These are phyloP conservation scores for Cerastis rubricosa DNA, from an alignment of 2,888 invertebrate species.

Conservation along the genomic window DNA sequence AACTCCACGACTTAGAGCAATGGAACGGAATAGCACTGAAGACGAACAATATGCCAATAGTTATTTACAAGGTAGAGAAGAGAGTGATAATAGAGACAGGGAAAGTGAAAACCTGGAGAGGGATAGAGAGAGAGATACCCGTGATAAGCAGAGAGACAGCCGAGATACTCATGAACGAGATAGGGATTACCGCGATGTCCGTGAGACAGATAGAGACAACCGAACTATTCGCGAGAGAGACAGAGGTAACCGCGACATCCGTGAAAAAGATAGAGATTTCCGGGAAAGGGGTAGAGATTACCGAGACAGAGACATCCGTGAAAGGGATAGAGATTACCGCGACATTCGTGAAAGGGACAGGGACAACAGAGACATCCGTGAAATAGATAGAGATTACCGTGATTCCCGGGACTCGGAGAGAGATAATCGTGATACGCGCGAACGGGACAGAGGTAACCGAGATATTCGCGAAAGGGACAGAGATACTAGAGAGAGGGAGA, in stretches of 20 bases:
- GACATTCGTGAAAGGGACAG: conserved; percentile 56
- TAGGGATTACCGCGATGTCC: conserved; percentile 34
- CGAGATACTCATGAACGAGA: conserved; percentile 49
- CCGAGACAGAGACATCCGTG: conserved; percentile 67
- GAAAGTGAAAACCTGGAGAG: conserved; percentile 32
- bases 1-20: conserved; percentile 78
- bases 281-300: conserved; percentile 36
- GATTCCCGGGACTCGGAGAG: conserved; percentile 56
- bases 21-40: conserved; percentile 79
- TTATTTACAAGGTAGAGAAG: conserved; percentile 79
- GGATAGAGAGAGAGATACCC: conserved; percentile 55
- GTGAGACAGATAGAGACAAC: conserved; percentile 55
- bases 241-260: conserved; percentile 59
- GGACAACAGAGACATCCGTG: conserved; percentile 48
- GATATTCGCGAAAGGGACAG: conserved; percentile 72
- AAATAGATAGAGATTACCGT: conserved; percentile 39
- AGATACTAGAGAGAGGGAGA: conserved; percentile 72
- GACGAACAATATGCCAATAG: conserved; percentile 86
- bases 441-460: conserved; percentile 64
- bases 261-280: conserved; percentile 50
- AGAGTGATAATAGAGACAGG: conserved; percentile 70
- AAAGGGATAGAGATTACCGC: conserved; percentile 71
- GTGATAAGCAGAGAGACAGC: conserved; percentile 41
- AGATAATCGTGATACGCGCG: conserved; percentile 70
- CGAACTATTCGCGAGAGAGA: conserved; percentile 73